Evolutionary conservation across 1,140 invertebrate species (phyloP).

Genomic region (Euura lappo): DNA sequence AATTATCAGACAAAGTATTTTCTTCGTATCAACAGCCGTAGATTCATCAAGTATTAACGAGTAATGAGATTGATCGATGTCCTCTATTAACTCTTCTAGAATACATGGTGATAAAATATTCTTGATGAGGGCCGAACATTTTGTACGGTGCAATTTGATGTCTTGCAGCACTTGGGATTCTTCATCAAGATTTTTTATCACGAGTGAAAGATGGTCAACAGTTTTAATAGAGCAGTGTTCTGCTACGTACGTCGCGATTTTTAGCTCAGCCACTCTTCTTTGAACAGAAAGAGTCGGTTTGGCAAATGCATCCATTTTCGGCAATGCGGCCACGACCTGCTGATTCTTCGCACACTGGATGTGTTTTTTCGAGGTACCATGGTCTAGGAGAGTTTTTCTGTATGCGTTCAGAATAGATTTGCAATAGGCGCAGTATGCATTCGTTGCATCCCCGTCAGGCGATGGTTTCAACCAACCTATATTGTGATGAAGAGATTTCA

Average conservation of each 20-base stretch:
- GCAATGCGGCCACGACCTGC: background rate
- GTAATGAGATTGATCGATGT: slow-evolving; percentile 16
- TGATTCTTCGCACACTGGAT: background rate
- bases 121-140: slow-evolving; percentile 18
- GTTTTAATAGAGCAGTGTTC: slow-evolving; percentile 22
- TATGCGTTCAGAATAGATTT: slow-evolving; percentile 8
- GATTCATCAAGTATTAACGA: slow-evolving; percentile 22
- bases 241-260: slow-evolving; percentile 23
- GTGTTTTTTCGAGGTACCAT: slow-evolving; percentile 17
- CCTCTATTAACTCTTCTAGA: slow-evolving; percentile 20
- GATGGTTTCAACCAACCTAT: slow-evolving; percentile 20
- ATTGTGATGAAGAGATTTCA: slow-evolving; percentile 9
- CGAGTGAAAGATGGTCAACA: slow-evolving; percentile 3
- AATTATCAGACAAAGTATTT: slow-evolving; percentile 27
- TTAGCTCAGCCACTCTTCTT: slow-evolving; percentile 15
- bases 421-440: slow-evolving; percentile 16
- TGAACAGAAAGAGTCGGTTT: background rate
- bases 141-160: slow-evolving; percentile 9
- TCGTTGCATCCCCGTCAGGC: slow-evolving; percentile 8
- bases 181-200: slow-evolving; percentile 12
- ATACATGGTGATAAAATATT: slow-evolving; percentile 21
- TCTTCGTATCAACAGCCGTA: slow-evolving; percentile 19
- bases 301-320: slow-evolving; percentile 9
- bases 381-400: slow-evolving; percentile 16
- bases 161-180: background rate